Percentiles rank a stretch among this genome's conserved stretches.
Evolutionary conservation across 1,140 invertebrate genomes (phyloP).

Genomic region (Cyphomyrmex costatus): DNA sequence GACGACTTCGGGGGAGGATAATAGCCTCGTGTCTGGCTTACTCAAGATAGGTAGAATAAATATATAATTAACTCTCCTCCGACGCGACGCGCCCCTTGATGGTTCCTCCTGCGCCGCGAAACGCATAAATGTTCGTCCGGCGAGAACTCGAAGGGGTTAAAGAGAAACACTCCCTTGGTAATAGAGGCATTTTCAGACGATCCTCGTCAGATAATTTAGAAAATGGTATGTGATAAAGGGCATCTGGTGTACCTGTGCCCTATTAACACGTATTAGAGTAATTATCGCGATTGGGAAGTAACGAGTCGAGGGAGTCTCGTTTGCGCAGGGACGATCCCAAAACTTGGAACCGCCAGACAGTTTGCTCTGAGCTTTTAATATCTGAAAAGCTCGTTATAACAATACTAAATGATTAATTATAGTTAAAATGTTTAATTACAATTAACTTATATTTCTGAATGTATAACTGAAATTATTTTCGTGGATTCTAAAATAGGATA

Average conservation of each 20-base stretch:
- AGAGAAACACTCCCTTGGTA: constrained; percentile 24
- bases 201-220: constrained; percentile 53
- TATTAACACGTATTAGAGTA: constrained; percentile 62
- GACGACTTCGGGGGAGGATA: neutral
- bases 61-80: constrained; percentile 56
- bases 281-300: constrained; percentile 57
- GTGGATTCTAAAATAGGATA: too few relatives aligned
- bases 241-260: constrained; percentile 48
- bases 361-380: neutral
- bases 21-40: constrained; percentile 41
- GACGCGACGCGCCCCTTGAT: constrained; percentile 7
- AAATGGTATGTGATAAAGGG: constrained; percentile 58
- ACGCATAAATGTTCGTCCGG: constrained; percentile 22
- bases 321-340: constrained; percentile 27
- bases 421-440: neutral
- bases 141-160: constrained; percentile 23
- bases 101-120: constrained; percentile 1
- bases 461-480: too few relatives aligned
- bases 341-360: constrained; percentile 3
- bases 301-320: constrained; percentile 33
- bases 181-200: constrained; percentile 27
- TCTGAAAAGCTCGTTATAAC: neutral
- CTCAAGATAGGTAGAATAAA: constrained; percentile 54
- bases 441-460: too few relatives aligned
- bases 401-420: neutral